Evolutionary conservation across 2,888 invertebrate species (phyloP), one percentile per base, ranked within the genome.

Genomic region (Morpho achilles): DNA sequence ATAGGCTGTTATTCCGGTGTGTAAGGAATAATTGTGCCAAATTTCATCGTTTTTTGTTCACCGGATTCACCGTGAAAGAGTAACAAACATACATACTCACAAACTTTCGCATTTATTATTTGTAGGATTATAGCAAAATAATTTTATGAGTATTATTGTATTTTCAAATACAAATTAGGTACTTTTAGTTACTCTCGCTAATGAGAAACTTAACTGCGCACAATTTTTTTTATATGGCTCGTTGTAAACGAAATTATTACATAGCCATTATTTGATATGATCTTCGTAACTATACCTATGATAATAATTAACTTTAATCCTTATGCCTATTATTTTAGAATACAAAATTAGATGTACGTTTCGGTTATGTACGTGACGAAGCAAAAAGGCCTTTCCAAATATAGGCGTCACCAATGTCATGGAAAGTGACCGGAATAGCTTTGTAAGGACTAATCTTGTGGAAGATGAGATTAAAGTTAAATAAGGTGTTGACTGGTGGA

Each of bases 341-440:
- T 45, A 32, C 49, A 48, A 32, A 39, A 56, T 49, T 54, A 44
- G 9, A 39, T 6, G 22, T 23, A 10, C 7, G 22, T 9, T 47
- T 45, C 22, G 41, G 5, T 43, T 40, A 42, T 41, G 49, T 56
- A 59, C 59, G 65, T 67, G 66, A 67, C 59, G 46, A 63, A 43
- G 59, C 54, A 48, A 49, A 59, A 65, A 59, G 45, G 52, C 56
- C 49, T 50, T 65, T 55, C 59, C 56, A 59, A 66, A 65, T 59
- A 63, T 61, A 63, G 53, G 53, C 59, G 58, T 62, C 50, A 58
- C 58, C 62, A 61, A 64, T 64, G 62, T 59, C 64, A 61, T 6
- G 10, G 52, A 66, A 63, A 56, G 61, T 62, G 56, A 58, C 54
- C 60, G 58, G 57, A 65, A 65, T 59, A 57, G 55, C 60, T 58